phyloP scores from a whole-genome alignment of 1,140 invertebrate genomes.

The Calephelis nemesis region DNA sequence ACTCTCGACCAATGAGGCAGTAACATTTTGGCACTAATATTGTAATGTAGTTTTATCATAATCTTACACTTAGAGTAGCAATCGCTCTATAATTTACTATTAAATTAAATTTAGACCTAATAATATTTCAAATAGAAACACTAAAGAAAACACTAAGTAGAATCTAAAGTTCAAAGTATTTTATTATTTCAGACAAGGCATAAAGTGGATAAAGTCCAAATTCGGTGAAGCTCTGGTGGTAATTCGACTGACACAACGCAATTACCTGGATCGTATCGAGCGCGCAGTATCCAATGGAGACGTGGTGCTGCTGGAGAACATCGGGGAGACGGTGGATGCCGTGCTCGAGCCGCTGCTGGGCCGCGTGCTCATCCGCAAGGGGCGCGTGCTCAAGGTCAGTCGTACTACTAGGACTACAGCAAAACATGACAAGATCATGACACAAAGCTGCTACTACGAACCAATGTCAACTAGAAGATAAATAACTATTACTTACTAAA shows the following conservation, averaged over 20 bases:
- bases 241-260: conserved; percentile 88
- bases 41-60: no score
- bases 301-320: conserved; percentile 92
- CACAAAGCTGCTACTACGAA: no score
- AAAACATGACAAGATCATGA: no score
- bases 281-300: conserved; percentile 87
- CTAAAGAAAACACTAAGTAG: no score
- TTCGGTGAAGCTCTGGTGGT: conserved; percentile 87
- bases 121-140: no score
- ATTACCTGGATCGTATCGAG: conserved; percentile 93
- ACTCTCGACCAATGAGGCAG: no score
- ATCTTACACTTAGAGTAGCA: no score
- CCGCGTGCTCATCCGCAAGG: conserved; percentile 86
- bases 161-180: not conserved
- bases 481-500: no score
- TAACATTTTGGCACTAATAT: no score
- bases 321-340: conserved; percentile 93
- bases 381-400: conserved; percentile 78
- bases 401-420: not conserved
- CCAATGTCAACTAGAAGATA: no score
- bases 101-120: no score
- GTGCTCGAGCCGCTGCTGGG: conserved; percentile 94
- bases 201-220: conserved; percentile 97
- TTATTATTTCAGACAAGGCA: conserved; percentile 84
- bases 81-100: no score